Evolutionary conservation across 2,888 invertebrate genomes (phyloP), one percentile per base, ranked within the genome.

Genomic region (Cylloceria caligata): DNA sequence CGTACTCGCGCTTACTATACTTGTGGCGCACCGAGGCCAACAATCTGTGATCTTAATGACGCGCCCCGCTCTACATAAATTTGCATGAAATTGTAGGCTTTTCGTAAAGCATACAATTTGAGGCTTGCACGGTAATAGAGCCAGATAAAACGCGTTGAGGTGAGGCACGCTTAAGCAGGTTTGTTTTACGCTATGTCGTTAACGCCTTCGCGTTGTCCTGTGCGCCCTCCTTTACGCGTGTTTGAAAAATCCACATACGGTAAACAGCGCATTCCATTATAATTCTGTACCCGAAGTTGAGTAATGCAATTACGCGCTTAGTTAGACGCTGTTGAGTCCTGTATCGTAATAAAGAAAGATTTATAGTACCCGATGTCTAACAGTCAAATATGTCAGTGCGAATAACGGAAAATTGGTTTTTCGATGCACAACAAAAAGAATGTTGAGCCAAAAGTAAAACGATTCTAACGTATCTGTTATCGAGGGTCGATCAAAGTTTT

Each of bases 21-120:
- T 42, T 34, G 72, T 27, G 21, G 39, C 30, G 24, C 36, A 62
- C 68, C 67, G 73, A 34, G 42, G 49, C 77, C 39, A 57, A 86
- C 87, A 89, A 89, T 90, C 89, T 89, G 88, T 87, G 88, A 90
- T 91, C 91, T 91, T 91, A 91, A 91, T 89, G 89, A 90, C 87
- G 88, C 87, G 85, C 80, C 87, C 39, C 68, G 88, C 86, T 90
- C 89, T 88, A 89, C 90, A 90, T 91, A 89, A 91, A 91, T 91
- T 91, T 91, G 88, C 90, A 90, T 91, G 86, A 91, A 92, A 91
- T 92, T 91, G 90, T 87, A 88, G 88, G 89, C 87, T 88, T 89
- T 90, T 90, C 88, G 85, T 88, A 87, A 86, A 88, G 86, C 87
- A 87, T 88, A 87, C 88, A 89, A 90, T 91, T 90, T 90, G 74